A percentile compares a stretch with the other conserved stretches of the same genome.
Conservation (phyloP, 2,113 vertebrate genomes). For the Erythrolamprus reginae region DNA sequence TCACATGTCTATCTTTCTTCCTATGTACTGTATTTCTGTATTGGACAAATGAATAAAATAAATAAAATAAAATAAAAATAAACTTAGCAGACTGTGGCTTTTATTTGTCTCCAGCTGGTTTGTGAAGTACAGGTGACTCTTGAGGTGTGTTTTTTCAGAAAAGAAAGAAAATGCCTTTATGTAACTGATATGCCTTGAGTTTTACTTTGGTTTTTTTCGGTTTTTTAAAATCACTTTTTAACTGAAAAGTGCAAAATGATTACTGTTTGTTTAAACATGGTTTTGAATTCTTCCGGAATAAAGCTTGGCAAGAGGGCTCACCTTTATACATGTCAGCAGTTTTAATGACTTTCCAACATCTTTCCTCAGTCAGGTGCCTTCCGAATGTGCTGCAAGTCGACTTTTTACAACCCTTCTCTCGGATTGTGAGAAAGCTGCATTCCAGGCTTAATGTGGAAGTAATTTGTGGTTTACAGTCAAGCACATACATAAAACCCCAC, state of each 20-base stretch:
- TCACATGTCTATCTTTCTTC: too few relatives aligned
- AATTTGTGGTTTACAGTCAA: conserved; percentile 44
- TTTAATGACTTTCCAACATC: conserved; percentile 40
- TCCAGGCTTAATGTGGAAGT: conserved; percentile 55
- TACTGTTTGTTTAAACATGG: conserved; percentile 61
- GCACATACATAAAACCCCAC: conserved; percentile 14
- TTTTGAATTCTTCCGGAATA: conserved; percentile 60
- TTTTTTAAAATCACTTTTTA: conserved; percentile 42
- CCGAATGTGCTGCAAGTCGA: neutral
- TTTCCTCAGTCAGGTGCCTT: neutral
- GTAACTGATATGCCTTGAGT: conserved; percentile 47
- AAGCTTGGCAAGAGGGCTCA: conserved; percentile 54
- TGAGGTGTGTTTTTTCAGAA: conserved; percentile 48
- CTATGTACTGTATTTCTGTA: too few relatives aligned
- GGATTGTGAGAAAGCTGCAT: neutral
- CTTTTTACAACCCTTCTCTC: neutral
- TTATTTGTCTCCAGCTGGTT: conserved; percentile 45
- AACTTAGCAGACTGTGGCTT: conserved; percentile 43
- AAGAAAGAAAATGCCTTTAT: conserved; percentile 52
- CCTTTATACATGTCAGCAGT: conserved; percentile 54
- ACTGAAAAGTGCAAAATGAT: conserved; percentile 45
- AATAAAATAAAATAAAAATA: too few relatives aligned
- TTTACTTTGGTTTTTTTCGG: too few relatives aligned
- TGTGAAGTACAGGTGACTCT: conserved; percentile 48
- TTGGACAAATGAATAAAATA: too few relatives aligned